Evolutionary conservation across 2,888 invertebrate genomes (phyloP).

Genomic region (Chouioia cunea): DNA sequence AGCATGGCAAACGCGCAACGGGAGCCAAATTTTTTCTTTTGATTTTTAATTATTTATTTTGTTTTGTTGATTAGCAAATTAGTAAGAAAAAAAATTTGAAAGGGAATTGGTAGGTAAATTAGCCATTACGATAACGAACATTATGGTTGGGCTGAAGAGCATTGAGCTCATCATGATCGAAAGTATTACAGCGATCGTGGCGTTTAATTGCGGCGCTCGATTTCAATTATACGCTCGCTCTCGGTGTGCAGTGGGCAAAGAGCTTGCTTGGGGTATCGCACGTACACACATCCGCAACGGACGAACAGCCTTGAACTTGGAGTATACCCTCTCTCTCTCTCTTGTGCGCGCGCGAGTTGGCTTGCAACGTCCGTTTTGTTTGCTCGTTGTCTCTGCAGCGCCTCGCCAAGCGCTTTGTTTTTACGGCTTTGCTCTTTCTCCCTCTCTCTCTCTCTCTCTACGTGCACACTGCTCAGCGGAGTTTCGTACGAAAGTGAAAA

Average conservation of each 20-base stretch:
- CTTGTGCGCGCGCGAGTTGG: constrained; percentile 7
- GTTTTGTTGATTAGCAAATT: too few relatives aligned
- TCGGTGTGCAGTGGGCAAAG: too few relatives aligned
- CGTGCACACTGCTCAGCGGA: background rate
- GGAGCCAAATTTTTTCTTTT: too few relatives aligned
- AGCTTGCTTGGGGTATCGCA: constrained; percentile 13
- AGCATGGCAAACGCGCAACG: background rate
- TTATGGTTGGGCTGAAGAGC: background rate
- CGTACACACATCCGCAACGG: constrained; percentile 1
- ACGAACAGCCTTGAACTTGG: constrained; percentile 38
- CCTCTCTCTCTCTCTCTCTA: background rate
- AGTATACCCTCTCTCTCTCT: constrained; percentile 34
- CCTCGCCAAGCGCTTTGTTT: background rate
- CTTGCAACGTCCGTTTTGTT: background rate
- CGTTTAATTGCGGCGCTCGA: constrained; percentile 41
- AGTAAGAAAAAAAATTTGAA: background rate
- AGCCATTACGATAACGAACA: constrained; percentile 36
- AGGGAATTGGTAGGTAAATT: constrained; percentile 15
- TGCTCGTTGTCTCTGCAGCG: constrained; percentile 32
- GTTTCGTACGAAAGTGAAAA: too few relatives aligned
- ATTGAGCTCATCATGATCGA: constrained; percentile 13
- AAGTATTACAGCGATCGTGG: constrained; percentile 23
- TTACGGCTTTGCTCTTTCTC: background rate
- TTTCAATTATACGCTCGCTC: constrained; percentile 34
- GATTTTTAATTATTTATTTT: too few relatives aligned